Conservation (phyloP, 2,888 invertebrate species). For the Emmelina monodactyla region DNA sequence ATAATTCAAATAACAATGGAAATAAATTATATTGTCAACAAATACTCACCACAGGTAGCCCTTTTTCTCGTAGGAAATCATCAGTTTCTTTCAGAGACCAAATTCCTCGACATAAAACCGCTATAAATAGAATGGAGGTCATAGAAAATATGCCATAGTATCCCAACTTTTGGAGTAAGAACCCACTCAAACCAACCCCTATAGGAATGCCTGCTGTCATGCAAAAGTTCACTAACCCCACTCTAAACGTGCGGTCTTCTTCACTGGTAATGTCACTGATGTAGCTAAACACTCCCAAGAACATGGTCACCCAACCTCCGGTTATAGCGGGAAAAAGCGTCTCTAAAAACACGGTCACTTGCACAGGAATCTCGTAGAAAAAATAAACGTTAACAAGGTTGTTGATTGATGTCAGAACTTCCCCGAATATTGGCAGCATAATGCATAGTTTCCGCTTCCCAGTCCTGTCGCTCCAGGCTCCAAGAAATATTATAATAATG, state of each 20-base stretch:
- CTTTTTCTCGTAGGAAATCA: conserved; percentile 34
- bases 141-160: conserved; percentile 53
- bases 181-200: conserved; percentile 63
- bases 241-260: conserved; percentile 65
- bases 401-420: conserved; percentile 53
- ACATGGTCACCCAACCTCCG: conserved; percentile 67
- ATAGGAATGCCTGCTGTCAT: conserved; percentile 65
- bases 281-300: conserved; percentile 68
- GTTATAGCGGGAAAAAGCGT: conserved; percentile 58
- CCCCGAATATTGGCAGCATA: conserved; percentile 63
- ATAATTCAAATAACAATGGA: no score
- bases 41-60: conserved; percentile 38
- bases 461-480: conserved; percentile 70
- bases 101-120: conserved; percentile 76
- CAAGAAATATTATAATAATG: conserved; percentile 64
- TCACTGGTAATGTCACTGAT: conserved; percentile 68
- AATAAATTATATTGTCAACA: no score
- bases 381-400: conserved; percentile 64
- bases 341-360: conserved; percentile 60
- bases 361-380: conserved; percentile 64
- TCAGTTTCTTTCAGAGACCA: conserved; percentile 74
- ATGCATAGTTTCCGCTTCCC: conserved; percentile 66
- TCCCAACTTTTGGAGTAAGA: conserved; percentile 44
- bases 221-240: conserved; percentile 69
- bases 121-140: conserved; percentile 43